These are phyloP conservation scores for Actinia tenebrosa DNA, from an alignment of 64 coral and sea anemone genomes.

Conservation along the genomic window DNA sequence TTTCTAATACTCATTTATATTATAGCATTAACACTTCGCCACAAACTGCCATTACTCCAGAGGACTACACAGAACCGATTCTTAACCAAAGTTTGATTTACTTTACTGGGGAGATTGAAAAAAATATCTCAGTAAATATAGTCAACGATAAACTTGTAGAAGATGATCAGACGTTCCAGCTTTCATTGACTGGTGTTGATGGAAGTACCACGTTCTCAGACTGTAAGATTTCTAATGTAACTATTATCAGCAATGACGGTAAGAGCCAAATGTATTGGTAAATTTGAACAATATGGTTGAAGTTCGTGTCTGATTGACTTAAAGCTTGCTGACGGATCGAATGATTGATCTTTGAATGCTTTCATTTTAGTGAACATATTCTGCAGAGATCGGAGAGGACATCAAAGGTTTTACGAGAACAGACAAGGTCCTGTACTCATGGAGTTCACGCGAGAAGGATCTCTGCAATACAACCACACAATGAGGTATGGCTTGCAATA, in stretches of 20 bases:
- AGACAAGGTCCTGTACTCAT: neutral
- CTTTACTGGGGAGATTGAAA: neutral
- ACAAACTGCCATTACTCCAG: neutral
- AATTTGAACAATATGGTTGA: too few relatives aligned
- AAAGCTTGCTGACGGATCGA: too few relatives aligned
- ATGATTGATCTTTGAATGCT: neutral
- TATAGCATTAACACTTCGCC: neutral
- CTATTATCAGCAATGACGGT: slow-evolving; percentile 11
- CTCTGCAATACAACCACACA: neutral
- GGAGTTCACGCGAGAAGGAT: neutral
- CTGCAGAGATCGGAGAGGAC: neutral
- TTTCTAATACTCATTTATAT: neutral
- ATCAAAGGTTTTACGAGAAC: neutral
- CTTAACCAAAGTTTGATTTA: neutral
- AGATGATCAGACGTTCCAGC: neutral
- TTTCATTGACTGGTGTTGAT: neutral
- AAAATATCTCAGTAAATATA: neutral
- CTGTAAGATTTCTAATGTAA: neutral
- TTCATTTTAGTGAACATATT: neutral
- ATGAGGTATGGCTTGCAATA: neutral
- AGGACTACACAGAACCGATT: neutral
- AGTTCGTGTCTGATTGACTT: too few relatives aligned
- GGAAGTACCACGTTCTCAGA: neutral
- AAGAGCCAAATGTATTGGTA: neutral
- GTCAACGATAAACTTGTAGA: neutral